Evolutionary conservation across 2,797 vertebrate species (phyloP).

Genomic region (Philypnodon macrostomus): DNA sequence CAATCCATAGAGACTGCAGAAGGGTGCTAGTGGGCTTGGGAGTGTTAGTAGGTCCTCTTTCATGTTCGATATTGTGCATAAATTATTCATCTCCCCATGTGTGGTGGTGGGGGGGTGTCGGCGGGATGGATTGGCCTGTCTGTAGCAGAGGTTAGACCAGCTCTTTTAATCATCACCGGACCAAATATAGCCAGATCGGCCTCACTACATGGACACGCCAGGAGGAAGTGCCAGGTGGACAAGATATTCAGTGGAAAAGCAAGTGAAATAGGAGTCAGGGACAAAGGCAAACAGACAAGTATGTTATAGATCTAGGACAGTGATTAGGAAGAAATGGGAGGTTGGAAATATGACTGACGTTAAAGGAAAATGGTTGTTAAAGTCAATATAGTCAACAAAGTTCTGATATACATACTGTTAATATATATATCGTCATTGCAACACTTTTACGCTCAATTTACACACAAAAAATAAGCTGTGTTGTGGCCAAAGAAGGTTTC

Average conservation of each 20-base stretch:
- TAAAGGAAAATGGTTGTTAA: constrained; percentile 7
- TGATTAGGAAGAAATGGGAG: constrained; percentile 10
- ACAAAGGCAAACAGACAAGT: constrained; percentile 16
- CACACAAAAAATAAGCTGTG: too few species aligned
- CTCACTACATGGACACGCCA: constrained; percentile 45
- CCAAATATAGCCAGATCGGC: constrained; percentile 77
- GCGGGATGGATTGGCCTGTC: constrained; percentile 83
- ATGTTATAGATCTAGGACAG: constrained; percentile 33
- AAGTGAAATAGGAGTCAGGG: constrained; percentile 11
- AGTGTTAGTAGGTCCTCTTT: constrained; percentile 79
- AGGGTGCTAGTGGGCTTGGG: constrained; percentile 56
- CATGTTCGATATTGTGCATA: constrained; percentile 84
- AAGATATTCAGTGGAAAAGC: constrained; percentile 32
- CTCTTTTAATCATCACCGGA: constrained; percentile 80
- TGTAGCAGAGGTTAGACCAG: constrained; percentile 77
- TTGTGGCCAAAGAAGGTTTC: too few species aligned
- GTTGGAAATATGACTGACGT: constrained; percentile 8
- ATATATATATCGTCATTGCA: too few species aligned
- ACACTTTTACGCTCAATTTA: too few species aligned
- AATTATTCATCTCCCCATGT: constrained; percentile 80
- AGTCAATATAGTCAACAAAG: too few species aligned
- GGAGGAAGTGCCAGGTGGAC: constrained; percentile 44
- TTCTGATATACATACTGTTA: too few species aligned
- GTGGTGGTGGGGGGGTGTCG: constrained; percentile 73
- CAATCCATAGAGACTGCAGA: constrained; percentile 53